These are phyloP conservation scores for Pongo abelii DNA, from an alignment of 2,113 vertebrate genomes.

Conservation along the genomic window DNA sequence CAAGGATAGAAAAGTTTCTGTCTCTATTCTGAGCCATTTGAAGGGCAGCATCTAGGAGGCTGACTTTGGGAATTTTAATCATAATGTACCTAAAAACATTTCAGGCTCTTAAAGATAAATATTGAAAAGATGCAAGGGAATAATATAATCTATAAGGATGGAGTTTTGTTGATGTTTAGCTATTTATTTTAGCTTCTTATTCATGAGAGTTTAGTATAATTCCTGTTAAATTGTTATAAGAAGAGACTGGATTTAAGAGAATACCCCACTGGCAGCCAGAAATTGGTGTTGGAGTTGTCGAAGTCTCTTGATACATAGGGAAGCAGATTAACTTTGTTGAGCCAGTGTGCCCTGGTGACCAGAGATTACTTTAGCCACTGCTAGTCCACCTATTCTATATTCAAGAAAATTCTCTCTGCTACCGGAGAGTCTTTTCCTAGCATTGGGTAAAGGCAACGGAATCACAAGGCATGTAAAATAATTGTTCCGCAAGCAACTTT, in stretches of 20 bases:
- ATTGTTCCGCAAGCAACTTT: conserved; percentile 15
- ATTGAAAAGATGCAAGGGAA: neutral
- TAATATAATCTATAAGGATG: neutral
- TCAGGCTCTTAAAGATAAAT: neutral
- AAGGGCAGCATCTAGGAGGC: neutral
- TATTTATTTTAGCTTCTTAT: neutral
- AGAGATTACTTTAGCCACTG: neutral
- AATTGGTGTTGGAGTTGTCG: neutral
- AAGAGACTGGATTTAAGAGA: neutral
- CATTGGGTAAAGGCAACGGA: neutral
- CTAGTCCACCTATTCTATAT: neutral
- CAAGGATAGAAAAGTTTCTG: neutral
- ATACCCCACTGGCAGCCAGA: neutral
- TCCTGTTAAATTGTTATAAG: neutral
- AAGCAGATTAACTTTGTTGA: neutral
- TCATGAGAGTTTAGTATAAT: neutral
- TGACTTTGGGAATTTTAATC: neutral
- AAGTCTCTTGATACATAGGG: neutral
- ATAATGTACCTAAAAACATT: neutral
- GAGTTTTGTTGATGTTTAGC: neutral
- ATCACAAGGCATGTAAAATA: neutral
- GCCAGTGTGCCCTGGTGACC: neutral
- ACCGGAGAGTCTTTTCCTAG: neutral
- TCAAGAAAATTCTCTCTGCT: neutral
- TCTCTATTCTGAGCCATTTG: neutral